Evolutionary conservation across 2,888 invertebrate species (phyloP).

Genomic region (Oscheius sp.): DNA sequence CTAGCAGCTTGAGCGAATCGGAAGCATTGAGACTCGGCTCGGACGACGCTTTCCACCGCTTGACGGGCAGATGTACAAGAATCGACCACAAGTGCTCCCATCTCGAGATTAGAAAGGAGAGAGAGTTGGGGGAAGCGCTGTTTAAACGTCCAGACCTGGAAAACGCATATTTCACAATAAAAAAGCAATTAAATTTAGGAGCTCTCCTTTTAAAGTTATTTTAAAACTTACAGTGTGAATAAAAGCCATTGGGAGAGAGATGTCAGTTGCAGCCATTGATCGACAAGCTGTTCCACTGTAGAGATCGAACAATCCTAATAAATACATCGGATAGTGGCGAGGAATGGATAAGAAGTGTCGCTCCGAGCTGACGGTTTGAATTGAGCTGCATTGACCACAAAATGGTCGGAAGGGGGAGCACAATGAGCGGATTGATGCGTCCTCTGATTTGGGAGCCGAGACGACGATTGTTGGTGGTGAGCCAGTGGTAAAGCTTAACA

Average conservation of each 20-base stretch:
- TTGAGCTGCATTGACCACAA: constrained; percentile 64
- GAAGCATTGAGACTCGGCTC: constrained; percentile 64
- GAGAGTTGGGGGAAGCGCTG: constrained; percentile 60
- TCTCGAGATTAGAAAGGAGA: constrained; percentile 58
- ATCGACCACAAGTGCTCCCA: constrained; percentile 65
- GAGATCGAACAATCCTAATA: constrained; percentile 64
- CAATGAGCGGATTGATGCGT: constrained; percentile 49
- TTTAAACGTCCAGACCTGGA: constrained; percentile 62
- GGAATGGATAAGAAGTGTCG: constrained; percentile 63
- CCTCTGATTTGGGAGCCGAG: constrained; percentile 39
- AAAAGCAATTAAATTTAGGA: too few relatives aligned
- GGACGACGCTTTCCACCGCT: constrained; percentile 50
- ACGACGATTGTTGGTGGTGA: constrained; percentile 45
- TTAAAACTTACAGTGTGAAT: constrained; percentile 52
- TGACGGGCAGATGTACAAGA: constrained; percentile 58
- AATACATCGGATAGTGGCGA: constrained; percentile 62
- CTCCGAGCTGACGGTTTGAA: constrained; percentile 52
- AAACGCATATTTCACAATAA: not conserved
- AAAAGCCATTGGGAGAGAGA: constrained; percentile 66
- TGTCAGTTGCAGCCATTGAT: constrained; percentile 54
- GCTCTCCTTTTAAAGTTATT: not conserved
- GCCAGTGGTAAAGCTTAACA: constrained; percentile 49
- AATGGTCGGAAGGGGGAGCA: constrained; percentile 64
- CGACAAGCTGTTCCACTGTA: constrained; percentile 61
- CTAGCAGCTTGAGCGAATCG: constrained; percentile 62